These are phyloP conservation scores for Plectropomus leopardus DNA, from an alignment of 2,113 vertebrate species.

Conservation along the genomic window DNA sequence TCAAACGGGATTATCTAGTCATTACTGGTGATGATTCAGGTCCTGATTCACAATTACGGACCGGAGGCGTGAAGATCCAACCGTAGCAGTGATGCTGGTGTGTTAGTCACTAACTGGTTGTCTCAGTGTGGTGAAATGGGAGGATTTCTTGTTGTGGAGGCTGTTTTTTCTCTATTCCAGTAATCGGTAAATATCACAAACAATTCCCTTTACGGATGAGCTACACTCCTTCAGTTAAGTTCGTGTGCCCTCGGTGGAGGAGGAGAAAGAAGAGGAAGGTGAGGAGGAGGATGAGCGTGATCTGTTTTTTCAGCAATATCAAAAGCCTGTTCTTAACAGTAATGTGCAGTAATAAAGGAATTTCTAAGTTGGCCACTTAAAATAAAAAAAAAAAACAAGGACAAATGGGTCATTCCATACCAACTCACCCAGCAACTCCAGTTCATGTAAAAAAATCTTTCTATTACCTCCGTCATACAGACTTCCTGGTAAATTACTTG, in stretches of 20 bases:
- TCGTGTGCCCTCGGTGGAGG: neutral
- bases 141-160: constrained; percentile 40
- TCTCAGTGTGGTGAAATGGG: constrained; percentile 41
- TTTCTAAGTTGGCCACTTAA: neutral
- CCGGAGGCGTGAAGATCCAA: constrained; percentile 59
- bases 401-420: too few relatives aligned
- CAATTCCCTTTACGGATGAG: constrained; percentile 19
- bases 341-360: neutral
- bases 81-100: constrained; percentile 39
- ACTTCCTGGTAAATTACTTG: too few relatives aligned
- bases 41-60: constrained; percentile 59
- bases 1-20: constrained; percentile 63
- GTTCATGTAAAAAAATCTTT: too few relatives aligned
- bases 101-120: constrained; percentile 69
- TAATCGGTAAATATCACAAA: constrained; percentile 25
- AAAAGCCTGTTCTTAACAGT: neutral
- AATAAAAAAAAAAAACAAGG: too few relatives aligned
- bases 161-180: constrained; percentile 19
- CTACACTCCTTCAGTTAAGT: constrained; percentile 31
- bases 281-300: neutral
- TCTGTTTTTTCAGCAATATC: neutral
- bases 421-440: too few relatives aligned
- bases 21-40: constrained; percentile 72
- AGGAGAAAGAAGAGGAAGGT: constrained; percentile 31
- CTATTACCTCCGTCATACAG: too few relatives aligned